Conservation (phyloP, 2,797 vertebrate genomes). For the Decapterus maruadsi region DNA sequence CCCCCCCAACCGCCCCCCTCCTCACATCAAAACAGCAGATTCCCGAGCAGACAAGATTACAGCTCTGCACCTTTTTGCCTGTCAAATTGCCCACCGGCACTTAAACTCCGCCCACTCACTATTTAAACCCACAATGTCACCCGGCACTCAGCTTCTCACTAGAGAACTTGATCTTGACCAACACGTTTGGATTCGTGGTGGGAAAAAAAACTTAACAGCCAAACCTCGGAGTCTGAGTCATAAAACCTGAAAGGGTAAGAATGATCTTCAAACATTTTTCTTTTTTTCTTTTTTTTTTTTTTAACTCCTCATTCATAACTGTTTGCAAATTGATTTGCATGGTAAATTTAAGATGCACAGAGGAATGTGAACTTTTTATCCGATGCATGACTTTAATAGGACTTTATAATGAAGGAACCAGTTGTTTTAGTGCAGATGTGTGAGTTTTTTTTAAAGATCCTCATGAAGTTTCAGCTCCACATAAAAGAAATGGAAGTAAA, state of each 20-base stretch:
- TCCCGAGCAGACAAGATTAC: background rate
- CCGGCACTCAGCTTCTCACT: slow-evolving; percentile 64
- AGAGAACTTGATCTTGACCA: slow-evolving; percentile 75
- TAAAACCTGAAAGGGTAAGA: slow-evolving; percentile 58
- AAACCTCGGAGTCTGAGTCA: background rate
- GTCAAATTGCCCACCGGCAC: slow-evolving; percentile 13
- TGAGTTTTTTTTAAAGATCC: background rate
- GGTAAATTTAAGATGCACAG: background rate
- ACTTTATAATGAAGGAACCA: background rate
- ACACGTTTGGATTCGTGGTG: slow-evolving; percentile 59
- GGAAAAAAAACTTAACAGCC: slow-evolving; percentile 13
- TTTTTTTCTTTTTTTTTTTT: background rate
- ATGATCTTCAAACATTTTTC: too few species aligned
- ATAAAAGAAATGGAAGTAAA: slow-evolving; percentile 7
- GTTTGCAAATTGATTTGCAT: background rate
- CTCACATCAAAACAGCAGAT: background rate
- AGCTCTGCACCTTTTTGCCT: slow-evolving; percentile 34
- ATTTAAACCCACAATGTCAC: slow-evolving; percentile 82
- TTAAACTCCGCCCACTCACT: slow-evolving; percentile 80
- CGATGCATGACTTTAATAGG: background rate
- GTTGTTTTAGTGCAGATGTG: background rate
- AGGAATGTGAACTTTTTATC: background rate
- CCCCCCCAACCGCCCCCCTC: too few species aligned
- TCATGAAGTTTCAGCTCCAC: background rate
- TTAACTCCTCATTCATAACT: background rate